Evolutionary conservation across 2,797 vertebrate species (phyloP), one percentile per base, ranked within the genome.

Genomic region (Tangara arthus): DNA sequence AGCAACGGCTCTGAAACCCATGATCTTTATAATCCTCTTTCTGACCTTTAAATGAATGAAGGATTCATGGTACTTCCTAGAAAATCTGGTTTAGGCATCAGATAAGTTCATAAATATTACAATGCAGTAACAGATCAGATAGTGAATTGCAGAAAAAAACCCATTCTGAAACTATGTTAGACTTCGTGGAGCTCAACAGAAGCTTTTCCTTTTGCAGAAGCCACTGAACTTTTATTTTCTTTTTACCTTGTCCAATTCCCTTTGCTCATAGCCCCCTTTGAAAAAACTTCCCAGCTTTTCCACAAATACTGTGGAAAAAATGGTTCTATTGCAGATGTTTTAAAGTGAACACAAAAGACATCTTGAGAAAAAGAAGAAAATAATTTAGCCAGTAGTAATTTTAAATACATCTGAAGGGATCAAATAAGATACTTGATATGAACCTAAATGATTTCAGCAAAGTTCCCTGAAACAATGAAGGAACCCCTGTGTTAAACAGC

Each of bases 1-100:
- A 71, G 34, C 44, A 64, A 79, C 5, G 3, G 28, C 34, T 87
- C 73, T 64, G 63, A 82, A 68, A 56, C 18, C n/a, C 28, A 21
- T 53, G 41, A 30, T 71, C 57, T 78, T 83, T 49, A 17, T 79
- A 87, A 84, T 57, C 42, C 27, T 85, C 12, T 72, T 85, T 82
- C 32, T 89, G 80, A 90, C 50, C 63, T 86, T 86, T 69, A 55
- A 50, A 88, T 82, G 72, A 86, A 90, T 56, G 53, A 90, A 76
- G 68, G 34, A 79, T 82, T 83, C 26, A 72, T 24, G 35, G 22
- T 24, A 37, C 47, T 72, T 69, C 76, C 50, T 64, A 72, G 57
- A 71, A 85, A 90, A 85, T 44, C 55, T 92, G 46, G 10, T 41
- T 76, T 44, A 69, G 34, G 55, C 61, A 70, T 71, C 78, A 78